Evolutionary conservation across 2,888 invertebrate genomes (phyloP).

Genomic region (Orthonevra nobilis): DNA sequence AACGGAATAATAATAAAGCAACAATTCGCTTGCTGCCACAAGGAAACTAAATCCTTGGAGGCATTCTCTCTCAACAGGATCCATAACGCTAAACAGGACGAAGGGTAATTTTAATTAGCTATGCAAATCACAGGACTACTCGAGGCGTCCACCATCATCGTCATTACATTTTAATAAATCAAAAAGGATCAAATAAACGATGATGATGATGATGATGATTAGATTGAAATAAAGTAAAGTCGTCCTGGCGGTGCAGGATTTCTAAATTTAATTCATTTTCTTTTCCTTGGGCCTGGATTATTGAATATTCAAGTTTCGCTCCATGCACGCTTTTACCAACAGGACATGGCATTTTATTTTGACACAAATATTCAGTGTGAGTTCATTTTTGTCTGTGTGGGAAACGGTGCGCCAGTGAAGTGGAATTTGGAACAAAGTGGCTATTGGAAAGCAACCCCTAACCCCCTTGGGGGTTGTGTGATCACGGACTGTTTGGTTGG

Average conservation of each 20-base stretch:
- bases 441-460: not conserved
- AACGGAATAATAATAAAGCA: too few species aligned
- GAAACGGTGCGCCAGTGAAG: not conserved
- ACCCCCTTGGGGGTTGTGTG: slow-evolving; percentile 6
- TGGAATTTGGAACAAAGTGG: not conserved
- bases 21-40: not conserved
- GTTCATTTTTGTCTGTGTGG: too few species aligned
- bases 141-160: not conserved
- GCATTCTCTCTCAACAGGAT: not conserved
- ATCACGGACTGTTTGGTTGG: not conserved
- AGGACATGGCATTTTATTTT: too few species aligned
- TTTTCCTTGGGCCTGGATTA: too few species aligned
- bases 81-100: not conserved
- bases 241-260: not conserved
- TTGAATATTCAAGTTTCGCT: too few species aligned
- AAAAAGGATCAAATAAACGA: slow-evolving; percentile 24
- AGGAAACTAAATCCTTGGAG: not conserved
- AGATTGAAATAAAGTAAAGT: slow-evolving; percentile 1
- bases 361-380: too few species aligned
- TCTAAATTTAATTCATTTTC: too few species aligned
- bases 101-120: slow-evolving; percentile 53
- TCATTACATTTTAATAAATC: not conserved
- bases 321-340: too few species aligned
- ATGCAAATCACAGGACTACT: slow-evolving; percentile 46
- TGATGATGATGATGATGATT: slow-evolving; percentile 13